These are phyloP conservation scores for Limnephilus marmoratus DNA, from an alignment of 2,888 invertebrate species.

Conservation along the genomic window DNA sequence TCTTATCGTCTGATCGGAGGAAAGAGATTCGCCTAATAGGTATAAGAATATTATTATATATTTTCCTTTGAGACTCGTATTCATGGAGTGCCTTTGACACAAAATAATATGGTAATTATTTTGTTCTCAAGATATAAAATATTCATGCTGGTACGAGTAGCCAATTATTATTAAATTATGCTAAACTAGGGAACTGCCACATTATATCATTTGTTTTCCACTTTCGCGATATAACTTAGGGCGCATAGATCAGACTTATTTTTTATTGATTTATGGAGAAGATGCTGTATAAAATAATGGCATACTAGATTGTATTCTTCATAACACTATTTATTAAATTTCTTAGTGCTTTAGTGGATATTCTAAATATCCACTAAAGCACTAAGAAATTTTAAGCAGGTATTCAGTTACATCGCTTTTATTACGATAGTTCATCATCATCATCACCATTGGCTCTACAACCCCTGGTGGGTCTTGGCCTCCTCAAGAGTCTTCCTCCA, in stretches of 20 bases:
- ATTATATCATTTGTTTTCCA: background rate
- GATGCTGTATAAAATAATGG: background rate
- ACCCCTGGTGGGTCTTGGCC: too few relatives aligned
- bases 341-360: too few relatives aligned
- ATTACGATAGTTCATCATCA: too few relatives aligned
- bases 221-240: background rate
- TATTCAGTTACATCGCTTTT: background rate
- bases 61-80: background rate
- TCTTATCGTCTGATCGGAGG: background rate
- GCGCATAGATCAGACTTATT: background rate
- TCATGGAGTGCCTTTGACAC: background rate
- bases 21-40: background rate
- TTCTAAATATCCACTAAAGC: background rate
- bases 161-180: background rate
- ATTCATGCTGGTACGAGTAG: background rate
- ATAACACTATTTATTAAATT: too few relatives aligned
- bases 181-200: background rate
- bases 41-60: background rate
- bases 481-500: too few relatives aligned
- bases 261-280: background rate
- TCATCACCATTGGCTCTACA: too few relatives aligned
- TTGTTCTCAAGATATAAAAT: background rate
- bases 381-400: background rate
- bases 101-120: conserved; percentile 13
- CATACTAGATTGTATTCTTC: background rate